These are phyloP conservation scores for Drosophila gunungcola DNA, from an alignment of 1,140 invertebrate genomes.

Conservation along the genomic window DNA sequence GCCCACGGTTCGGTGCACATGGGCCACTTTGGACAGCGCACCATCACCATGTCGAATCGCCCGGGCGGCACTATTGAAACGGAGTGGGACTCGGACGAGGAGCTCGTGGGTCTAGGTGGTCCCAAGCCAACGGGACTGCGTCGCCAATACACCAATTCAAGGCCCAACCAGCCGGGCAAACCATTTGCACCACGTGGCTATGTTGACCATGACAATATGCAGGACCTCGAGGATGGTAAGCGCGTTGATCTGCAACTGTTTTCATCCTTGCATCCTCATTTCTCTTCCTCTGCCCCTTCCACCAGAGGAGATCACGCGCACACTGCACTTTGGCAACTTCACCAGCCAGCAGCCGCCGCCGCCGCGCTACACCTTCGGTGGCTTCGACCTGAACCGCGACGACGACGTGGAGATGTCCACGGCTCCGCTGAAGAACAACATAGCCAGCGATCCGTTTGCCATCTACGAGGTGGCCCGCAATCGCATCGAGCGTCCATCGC, in stretches of 20 bases:
- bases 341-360: conserved; percentile 40
- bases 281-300: neutral
- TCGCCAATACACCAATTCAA: neutral
- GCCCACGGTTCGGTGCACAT: conserved; percentile 71
- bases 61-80: conserved; percentile 11
- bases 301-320: conserved; percentile 66
- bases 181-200: conserved; percentile 73
- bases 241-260: neutral
- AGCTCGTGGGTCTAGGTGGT: neutral
- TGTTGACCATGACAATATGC: conserved; percentile 81
- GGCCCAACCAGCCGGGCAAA: conserved; percentile 40
- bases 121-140: neutral
- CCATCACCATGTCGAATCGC: conserved; percentile 51
- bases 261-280: too few species aligned
- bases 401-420: conserved; percentile 48
- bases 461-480: conserved; percentile 74
- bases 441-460: conserved; percentile 68
- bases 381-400: conserved; percentile 43
- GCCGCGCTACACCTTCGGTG: conserved; percentile 20
- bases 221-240: conserved; percentile 79
- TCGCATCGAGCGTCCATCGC: conserved; percentile 54
- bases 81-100: conserved; percentile 34
- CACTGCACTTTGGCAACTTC: conserved; percentile 56
- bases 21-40: conserved; percentile 43
- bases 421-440: conserved; percentile 11